Evolutionary conservation across 2,888 invertebrate genomes (phyloP), one percentile per base, ranked within the genome.

Genomic region (Tetanocera ferruginea): DNA sequence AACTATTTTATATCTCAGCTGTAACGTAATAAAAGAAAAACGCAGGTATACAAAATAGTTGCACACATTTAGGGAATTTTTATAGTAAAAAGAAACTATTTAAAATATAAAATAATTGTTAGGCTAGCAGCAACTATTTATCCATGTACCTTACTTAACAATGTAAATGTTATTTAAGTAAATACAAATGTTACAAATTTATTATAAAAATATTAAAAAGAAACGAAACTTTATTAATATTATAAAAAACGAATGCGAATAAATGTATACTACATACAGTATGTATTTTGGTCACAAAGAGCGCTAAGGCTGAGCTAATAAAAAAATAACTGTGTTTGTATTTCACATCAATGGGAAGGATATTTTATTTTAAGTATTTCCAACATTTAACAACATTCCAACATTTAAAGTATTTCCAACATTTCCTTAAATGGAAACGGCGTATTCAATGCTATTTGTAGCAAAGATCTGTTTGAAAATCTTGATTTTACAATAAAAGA

Each of bases 41-140:
- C 6, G 31, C 31, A 43, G 11, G 11, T 43, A 43, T n/a, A 34
- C 19, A 57, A 37, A 31, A 71, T 11, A 51, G 51, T 57, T 51
- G 64, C 79, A 73, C 34, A 73, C 57, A 75, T 67, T 82, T 82
- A 81, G 81, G 82, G 81, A 82, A 80, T 80, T 79, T 69, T 79
- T 76, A 28, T 80, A 77, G 72, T 69, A 57, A 72, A 57, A 67
- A 28, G 51, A 71, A 75, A 55, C 23, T 23, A 43, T 49, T 19
- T 51, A 28, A 51, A 37, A 69, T 25, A 51, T n/a, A 67, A 67
- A 66, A 66, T 57, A 67, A 57, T 55, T 51, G 8, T 6, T 55
- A 51, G 37, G 14, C 25, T 55, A 66, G 19, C 52, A 75, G 34
- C 25, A 72, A 72, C 34, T 57, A 57, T 60, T 60, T 60, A 60